These are phyloP conservation scores for Buceros bicornis DNA, from an alignment of 2,797 vertebrate genomes.

Conservation along the genomic window DNA sequence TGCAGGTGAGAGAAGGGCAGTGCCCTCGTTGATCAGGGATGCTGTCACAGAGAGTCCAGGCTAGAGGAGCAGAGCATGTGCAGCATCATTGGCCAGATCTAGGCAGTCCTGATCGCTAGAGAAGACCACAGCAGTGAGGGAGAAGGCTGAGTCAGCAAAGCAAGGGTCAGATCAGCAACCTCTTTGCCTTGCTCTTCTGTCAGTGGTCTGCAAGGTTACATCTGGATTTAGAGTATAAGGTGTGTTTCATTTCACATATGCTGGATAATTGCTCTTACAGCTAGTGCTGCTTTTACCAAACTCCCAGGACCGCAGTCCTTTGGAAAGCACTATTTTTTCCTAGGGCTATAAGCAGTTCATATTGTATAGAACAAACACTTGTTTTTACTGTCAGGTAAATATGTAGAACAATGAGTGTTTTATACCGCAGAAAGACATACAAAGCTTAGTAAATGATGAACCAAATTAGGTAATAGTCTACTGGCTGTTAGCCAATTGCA, in stretches of 20 bases:
- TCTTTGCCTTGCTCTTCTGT: not conserved
- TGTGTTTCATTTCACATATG: not conserved
- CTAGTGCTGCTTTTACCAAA: not conserved
- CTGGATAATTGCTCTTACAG: not conserved
- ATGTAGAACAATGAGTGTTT: not conserved
- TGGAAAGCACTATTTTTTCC: not conserved
- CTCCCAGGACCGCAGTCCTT: not conserved
- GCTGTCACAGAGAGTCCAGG: not conserved
- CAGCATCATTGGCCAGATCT: not conserved
- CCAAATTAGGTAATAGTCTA: not conserved
- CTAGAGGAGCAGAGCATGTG: accelerated
- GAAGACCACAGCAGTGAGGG: not conserved
- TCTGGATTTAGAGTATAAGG: not conserved
- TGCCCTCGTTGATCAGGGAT: accelerated
- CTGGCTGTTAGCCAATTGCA: not conserved
- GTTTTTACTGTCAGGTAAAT: not conserved
- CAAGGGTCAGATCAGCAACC: not conserved
- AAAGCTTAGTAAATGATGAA: not conserved
- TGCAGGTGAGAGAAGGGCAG: not conserved
- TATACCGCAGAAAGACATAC: not conserved
- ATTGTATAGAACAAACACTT: not conserved
- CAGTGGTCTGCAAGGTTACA: not conserved
- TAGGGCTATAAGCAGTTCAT: not conserved
- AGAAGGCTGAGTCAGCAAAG: not conserved
- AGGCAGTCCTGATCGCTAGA: not conserved